These are phyloP conservation scores for Theretra japonica DNA, from an alignment of 2,888 invertebrate genomes.

Conservation along the genomic window DNA sequence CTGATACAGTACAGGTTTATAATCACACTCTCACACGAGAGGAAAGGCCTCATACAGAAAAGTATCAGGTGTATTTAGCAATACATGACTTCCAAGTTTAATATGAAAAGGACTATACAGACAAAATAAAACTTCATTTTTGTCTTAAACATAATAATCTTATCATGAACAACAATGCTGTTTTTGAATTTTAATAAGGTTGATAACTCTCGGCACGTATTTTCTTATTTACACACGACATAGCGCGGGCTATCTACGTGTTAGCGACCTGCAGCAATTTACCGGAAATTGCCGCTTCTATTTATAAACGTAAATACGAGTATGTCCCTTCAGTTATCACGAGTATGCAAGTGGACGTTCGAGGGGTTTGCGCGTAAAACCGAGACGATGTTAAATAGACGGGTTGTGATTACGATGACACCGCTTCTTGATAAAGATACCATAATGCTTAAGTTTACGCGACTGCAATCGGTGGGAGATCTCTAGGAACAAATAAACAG, in stretches of 20 bases:
- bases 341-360: slow-evolving; percentile 36
- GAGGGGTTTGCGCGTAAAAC: background rate
- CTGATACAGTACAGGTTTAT: too few relatives aligned
- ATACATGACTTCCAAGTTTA: too few relatives aligned
- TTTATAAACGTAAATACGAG: slow-evolving; percentile 48
- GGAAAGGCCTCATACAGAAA: too few relatives aligned
- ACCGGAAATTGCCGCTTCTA: slow-evolving; percentile 46
- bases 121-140: too few relatives aligned
- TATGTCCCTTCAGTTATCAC: slow-evolving; percentile 38
- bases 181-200: too few relatives aligned
- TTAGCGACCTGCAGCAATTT: slow-evolving; percentile 46
- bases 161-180: too few relatives aligned
- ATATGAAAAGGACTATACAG: too few relatives aligned
- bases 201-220: background rate
- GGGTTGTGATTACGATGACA: slow-evolving; percentile 11
- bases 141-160: too few relatives aligned
- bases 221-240: background rate
- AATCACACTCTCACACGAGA: too few relatives aligned
- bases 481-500: background rate
- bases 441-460: slow-evolving; percentile 11
- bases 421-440: slow-evolving; percentile 13
- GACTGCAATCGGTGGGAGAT: slow-evolving; percentile 8
- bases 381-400: background rate
- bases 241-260: slow-evolving; percentile 25
- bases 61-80: too few relatives aligned